Base-by-base conservation (phyloP, 2,113 vertebrate genomes). In the Notiomystis cincta region DNA sequence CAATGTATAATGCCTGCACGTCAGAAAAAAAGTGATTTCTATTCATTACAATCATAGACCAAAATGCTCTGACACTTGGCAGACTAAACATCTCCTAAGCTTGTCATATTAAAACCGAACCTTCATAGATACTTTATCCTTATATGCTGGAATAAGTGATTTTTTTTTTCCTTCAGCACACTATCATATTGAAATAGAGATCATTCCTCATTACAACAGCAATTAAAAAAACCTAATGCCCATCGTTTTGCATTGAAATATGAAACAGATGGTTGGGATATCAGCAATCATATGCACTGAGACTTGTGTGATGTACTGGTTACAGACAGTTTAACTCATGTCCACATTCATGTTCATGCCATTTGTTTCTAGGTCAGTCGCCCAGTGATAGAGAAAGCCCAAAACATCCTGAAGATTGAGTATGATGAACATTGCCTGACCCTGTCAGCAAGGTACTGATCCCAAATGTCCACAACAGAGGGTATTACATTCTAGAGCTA, bases 321-420 rank as follows among this genome's bases (percentile, higher is more conserved):
- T 73, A 18, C 6, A 73, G 40, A 80, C 44, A 76, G 45, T 44
- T 83, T 90, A 71, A 95, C 45, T 91, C 53, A 67, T 23, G 21
- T 79, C 28, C 35, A n/a, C 31, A 79, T 87, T 94, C 72, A 62
- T 37, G 66, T 53, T 92, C 60, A 48, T 56, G 48, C 44, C 31
- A 25, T 95, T 83, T 97, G 15, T 82, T 97, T 96, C 45, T 96
- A 99, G 99, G 98, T 99, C 95, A 99, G 98, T 96, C 98, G 99
- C 90, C 98, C 99, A 10, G 93, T 98, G 88, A 95, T 98, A 89
- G 99, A 99, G 75, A 98, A 98, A 77, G 98, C 98, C 61, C 99
- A 98, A 77, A 98, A 99, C 5, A 96, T 98, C 31, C 97, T 99
- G 83, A 99, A 97, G 98, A 99, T 99, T 20, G 99, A 99, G 94